These are phyloP conservation scores for Asarcornis scutulata DNA, from an alignment of 2,113 vertebrate genomes.

Conservation along the genomic window DNA sequence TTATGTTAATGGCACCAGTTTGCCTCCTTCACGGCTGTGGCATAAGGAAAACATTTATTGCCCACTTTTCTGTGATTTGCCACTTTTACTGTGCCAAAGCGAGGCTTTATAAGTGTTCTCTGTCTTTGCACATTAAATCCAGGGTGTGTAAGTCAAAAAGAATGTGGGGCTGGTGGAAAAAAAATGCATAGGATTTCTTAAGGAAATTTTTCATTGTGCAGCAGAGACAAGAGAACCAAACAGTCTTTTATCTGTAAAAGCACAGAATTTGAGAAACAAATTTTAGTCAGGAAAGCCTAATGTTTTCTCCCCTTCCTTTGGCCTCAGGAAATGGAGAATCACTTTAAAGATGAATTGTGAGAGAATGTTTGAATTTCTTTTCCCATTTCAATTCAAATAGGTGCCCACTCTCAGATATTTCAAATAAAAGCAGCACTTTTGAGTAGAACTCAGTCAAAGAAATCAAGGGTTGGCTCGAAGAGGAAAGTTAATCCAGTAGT, in stretches of 20 bases:
- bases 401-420: neutral
- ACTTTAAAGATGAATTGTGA: conserved; percentile 41
- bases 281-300: conserved; percentile 18
- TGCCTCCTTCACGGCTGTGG: neutral
- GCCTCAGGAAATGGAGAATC: conserved; percentile 42
- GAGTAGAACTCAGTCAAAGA: neutral
- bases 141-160: conserved; percentile 37
- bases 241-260: conserved; percentile 37
- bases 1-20: neutral
- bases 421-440: conserved; percentile 3
- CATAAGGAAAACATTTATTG: neutral
- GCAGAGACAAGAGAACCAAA: conserved; percentile 17
- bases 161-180: conserved; percentile 14
- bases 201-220: conserved; percentile 37
- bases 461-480: neutral
- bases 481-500: neutral
- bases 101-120: conserved; percentile 19
- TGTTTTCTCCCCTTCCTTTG: conserved; percentile 50
- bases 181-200: neutral
- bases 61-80: neutral
- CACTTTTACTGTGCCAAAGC: conserved; percentile 19
- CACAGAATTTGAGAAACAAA: conserved; percentile 58
- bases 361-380: conserved; percentile 1
- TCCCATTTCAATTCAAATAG: conserved; percentile 41
- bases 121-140: conserved; percentile 27